Evolutionary conservation across 1,140 invertebrate species (phyloP).

Genomic region (Philopotamus ludificatus): DNA sequence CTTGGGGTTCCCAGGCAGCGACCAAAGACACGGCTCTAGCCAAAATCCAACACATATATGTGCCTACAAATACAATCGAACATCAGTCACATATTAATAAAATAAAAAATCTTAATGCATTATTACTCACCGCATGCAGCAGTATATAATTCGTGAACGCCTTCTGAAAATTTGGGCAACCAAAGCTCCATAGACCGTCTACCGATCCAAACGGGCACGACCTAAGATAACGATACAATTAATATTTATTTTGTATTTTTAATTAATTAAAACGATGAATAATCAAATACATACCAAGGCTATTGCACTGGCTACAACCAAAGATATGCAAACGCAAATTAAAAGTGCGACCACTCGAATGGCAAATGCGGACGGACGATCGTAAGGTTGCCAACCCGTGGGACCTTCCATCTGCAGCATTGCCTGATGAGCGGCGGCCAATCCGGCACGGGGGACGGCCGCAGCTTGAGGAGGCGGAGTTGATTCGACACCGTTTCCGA

Average conservation of each 20-base stretch:
- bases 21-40: conserved; percentile 76
- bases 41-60: conserved; percentile 90
- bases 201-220: conserved; percentile 88
- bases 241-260: neutral
- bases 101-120: conserved; percentile 5
- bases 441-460: conserved; percentile 54
- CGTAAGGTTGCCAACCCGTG: conserved; percentile 85
- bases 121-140: conserved; percentile 70
- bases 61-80: conserved; percentile 53
- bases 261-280: neutral
- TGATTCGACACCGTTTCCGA: conserved; percentile 60
- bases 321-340: conserved; percentile 77
- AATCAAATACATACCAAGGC: conserved; percentile 59
- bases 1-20: conserved; percentile 84
- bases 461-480: conserved; percentile 36
- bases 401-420: conserved; percentile 75
- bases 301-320: conserved; percentile 78
- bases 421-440: conserved; percentile 80
- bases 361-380: conserved; percentile 78
- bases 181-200: conserved; percentile 84
- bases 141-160: conserved; percentile 94
- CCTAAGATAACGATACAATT: conserved; percentile 48
- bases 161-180: conserved; percentile 62
- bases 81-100: neutral
- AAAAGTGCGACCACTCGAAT: conserved; percentile 76